Conservation (phyloP, 2,797 vertebrate species). For the Brotula barbata region DNA sequence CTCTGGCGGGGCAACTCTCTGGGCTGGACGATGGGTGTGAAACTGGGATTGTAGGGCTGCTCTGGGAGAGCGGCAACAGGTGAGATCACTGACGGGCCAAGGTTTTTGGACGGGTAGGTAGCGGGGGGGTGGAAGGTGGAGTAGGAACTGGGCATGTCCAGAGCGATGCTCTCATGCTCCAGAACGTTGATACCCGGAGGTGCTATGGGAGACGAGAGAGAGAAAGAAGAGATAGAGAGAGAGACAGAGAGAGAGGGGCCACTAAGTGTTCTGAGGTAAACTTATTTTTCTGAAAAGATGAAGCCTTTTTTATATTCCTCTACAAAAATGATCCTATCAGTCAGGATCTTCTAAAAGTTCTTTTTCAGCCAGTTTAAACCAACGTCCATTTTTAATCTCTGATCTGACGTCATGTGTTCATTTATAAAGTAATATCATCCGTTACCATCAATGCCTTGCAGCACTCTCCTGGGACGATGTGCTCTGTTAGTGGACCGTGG, state of each 20-base stretch:
- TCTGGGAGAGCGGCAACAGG: conserved; percentile 10
- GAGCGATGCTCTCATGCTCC: conserved; percentile 80
- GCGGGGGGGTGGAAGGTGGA: conserved; percentile 68
- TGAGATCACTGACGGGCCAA: conserved; percentile 12
- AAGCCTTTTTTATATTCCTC: too few relatives aligned
- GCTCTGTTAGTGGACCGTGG: conserved; percentile 17
- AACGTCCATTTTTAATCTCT: too few relatives aligned
- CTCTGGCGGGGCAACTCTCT: conserved; percentile 77
- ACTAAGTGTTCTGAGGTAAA: too few relatives aligned
- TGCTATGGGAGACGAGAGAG: conserved; percentile 71
- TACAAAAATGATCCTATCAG: too few relatives aligned
- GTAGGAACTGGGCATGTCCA: conserved; percentile 73
- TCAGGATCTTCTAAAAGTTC: too few relatives aligned
- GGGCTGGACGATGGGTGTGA: conserved; percentile 60
- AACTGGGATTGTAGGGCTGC: conserved; percentile 29
- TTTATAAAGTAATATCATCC: not conserved
- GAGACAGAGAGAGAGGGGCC: too few relatives aligned
- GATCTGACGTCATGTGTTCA: not conserved
- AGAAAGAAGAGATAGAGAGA: conserved; percentile 10
- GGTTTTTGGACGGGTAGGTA: conserved; percentile 37
- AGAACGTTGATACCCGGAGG: conserved; percentile 77
- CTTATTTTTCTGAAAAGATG: too few relatives aligned
- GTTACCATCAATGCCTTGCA: conserved; percentile 80
- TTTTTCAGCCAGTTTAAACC: too few relatives aligned
- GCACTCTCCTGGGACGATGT: conserved; percentile 58